Base-by-base conservation (phyloP, 2,113 vertebrate genomes). In the Lagenorhynchus albirostris region DNA sequence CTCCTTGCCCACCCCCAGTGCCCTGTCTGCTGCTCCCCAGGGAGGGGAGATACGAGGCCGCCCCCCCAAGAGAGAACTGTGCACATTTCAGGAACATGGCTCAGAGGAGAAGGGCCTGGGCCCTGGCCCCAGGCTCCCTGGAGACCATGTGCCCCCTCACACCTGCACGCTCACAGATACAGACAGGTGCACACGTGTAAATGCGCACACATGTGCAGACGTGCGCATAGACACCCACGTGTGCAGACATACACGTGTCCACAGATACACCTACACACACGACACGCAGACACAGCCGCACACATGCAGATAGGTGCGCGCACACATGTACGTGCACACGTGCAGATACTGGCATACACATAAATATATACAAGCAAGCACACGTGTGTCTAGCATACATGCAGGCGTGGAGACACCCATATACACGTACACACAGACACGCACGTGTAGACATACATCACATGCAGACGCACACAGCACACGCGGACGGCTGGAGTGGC, bases 401-500 rank as follows among this genome's bases (percentile, higher is more conserved):
- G 7, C 53, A 20, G n/a, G 17, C 1, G 15, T 41, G 79, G 36
- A 18, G 11, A n/a, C 14, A 3, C 3, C 1, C 0, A 0, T 33
- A 3, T 31, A 4, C 3, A 1, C 0, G 1, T 17, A 3, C 14
- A 8, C 29, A 14, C 53, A 53, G n/a, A 20, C 41, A 13, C 5
- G 18, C 20, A 60, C 2, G 29, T 31, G 29, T 65, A 10, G 23
- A 26, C 11, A 7, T 0, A 8, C 3, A 3, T 62, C 60, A 25
- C 23, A 9, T 4, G 23, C 60, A 23, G n/a, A 10, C 8, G 26
- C 60, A 47, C 29, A 11, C 8, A 11, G 36, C 15, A 0, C 23
- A 1, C 0, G 1, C 4, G 7, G 20, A 1, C 3, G 0, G 80
- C n/a, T 0, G 3, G 26, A 2, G 26, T 4, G 6, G 12, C 80